Base-by-base conservation (phyloP, 2,113 vertebrate species). In the Takifugu flavidus region DNA sequence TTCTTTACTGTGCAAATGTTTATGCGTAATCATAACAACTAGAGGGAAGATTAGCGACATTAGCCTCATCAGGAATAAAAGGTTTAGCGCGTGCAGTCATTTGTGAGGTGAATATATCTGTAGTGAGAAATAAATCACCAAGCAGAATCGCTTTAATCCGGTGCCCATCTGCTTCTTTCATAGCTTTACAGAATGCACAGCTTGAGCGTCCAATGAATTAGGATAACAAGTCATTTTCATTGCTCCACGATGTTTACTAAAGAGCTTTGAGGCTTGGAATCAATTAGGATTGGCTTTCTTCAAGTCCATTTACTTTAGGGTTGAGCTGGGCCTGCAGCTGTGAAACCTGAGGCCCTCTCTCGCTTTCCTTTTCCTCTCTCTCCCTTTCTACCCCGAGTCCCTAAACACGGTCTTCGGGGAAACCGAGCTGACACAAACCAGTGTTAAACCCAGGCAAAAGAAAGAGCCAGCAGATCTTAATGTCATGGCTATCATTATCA, bases 391-490 rank as follows among this genome's bases (percentile, higher is more conserved):
- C 67, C 90, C 88, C 75, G 75, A 93, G 93, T 92, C 90, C 79
- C 90, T 84, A 89, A 93, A 92, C 91, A 69, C 83, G 81, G 89
- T 92, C 89, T 92, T 89, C 84, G 77, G 92, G 93, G 92, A n/a
- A 93, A 87, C 82, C 59, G 34, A 60, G 75, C 90, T 94, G 94
- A 95, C 92, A 93, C 92, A 95, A 95, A 93, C 62, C 93, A 95
- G 93, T 86, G 91, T 79, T 91, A 92, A 93, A 90, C 83, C 59
- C 76, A 78, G 82, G 80, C 75, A 69, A 65, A 80, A 72, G 62
- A 69, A 85, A 85, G 77, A 75, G 72, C 72, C 76, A 82, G 65
- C 75, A 80, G 79, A 84, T 81, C 70, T 70, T 56, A 85, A 85
- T 80, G 88, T 82, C 84, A 86, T 56, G 69, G 78, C 84, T 82